phyloP scores from a whole-genome alignment of 2,113 vertebrate species.

The Osmerus mordax region DNA sequence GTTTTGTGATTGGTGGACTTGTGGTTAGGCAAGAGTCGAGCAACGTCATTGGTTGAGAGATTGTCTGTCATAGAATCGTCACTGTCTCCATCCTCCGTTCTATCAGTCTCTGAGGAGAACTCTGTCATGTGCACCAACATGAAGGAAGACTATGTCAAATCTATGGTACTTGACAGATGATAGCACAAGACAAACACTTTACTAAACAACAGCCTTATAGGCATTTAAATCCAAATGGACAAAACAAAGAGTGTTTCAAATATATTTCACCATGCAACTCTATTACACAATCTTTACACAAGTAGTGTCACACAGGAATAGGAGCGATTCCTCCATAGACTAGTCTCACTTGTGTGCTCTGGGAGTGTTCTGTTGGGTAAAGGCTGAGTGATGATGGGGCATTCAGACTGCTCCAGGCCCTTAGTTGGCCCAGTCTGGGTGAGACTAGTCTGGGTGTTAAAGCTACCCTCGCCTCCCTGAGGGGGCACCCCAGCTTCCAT shows the following conservation, averaged over 20 bases:
- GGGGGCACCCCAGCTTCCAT: constrained; percentile 50
- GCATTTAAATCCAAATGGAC: background rate
- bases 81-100: constrained; percentile 35
- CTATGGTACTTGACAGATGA: background rate
- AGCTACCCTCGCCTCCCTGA: constrained; percentile 1
- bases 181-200: background rate
- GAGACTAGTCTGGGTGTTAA: constrained; percentile 3
- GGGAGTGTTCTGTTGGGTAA: background rate
- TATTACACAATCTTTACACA: too few species aligned
- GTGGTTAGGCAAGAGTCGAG: constrained; percentile 43
- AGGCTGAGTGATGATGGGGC: constrained; percentile 20
- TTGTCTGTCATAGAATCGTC: constrained; percentile 42
- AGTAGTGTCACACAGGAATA: background rate
- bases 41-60: constrained; percentile 44
- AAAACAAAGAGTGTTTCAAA: too few species aligned
- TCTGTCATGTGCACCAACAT: constrained; percentile 5
- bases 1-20: constrained; percentile 22
- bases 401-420: constrained; percentile 23
- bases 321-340: background rate
- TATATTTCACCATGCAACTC: too few species aligned
- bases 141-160: constrained; percentile 28
- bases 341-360: background rate
- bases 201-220: background rate
- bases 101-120: constrained; percentile 21
- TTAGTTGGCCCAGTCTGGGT: background rate